Base-by-base conservation (phyloP, 1,140 invertebrate genomes). In the Drosophila ogumai region DNA sequence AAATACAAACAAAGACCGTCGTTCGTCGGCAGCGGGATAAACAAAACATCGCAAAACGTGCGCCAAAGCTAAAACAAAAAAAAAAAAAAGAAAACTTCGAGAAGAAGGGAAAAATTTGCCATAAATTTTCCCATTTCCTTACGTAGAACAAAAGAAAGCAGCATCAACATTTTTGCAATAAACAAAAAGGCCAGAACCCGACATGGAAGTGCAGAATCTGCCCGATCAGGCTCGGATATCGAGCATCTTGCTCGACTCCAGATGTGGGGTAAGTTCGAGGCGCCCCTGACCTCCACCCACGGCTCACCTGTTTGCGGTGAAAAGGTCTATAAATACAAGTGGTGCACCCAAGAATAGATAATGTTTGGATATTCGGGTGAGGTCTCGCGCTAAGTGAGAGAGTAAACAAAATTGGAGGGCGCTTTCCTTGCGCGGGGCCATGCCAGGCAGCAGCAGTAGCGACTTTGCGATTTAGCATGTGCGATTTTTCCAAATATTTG, bases 201-300 rank as follows among this genome's bases (percentile, higher is more conserved):
- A 47, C 34, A 91, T 91, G 88, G 88, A 91, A 69, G 74, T 91
- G 25, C 75, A 91, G 73, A 91, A 91, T 36, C 75, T 81, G 56
- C 81, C 61, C 28, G 84, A 91, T 46, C 85, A 85, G 65, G 67
- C 75, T 36, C 56, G 68, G 58, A 44, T 90, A 43, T 71, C 82
- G 38, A 82, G 66, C 76, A 68, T 66, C 41, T 88, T 88, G 74
- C 79, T 85, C 58, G 90, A 91, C 38, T 75, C 82, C 56, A 65
- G 90, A 79, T 91, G 86, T 75, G 82, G 82, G 90, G 90, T 91
- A 90, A 91, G 90, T 91, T 66, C 54, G 74, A n/a, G 47, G 38
- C 55, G 25, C 38, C 43, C 22, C 57, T 32, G 31, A 49, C n/a
- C 56, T 17, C 44, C 34, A 34, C 54, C 50, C 34, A 13, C 32